Evolutionary conservation across 2,888 invertebrate genomes (phyloP).

Genomic region (Cataglyphis cursor): DNA sequence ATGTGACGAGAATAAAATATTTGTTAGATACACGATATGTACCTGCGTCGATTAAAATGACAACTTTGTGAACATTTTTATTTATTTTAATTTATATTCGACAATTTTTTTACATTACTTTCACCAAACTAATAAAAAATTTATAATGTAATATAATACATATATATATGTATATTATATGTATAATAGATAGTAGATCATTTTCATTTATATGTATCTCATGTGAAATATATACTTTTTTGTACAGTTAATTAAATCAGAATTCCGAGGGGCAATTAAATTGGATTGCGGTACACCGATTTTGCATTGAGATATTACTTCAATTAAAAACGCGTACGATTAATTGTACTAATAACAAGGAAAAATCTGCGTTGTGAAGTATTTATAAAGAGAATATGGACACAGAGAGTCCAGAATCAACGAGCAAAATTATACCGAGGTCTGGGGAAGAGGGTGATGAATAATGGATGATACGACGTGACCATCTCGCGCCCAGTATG

Average conservation of each 20-base stretch:
- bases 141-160: neutral
- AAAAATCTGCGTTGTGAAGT: slow-evolving; percentile 68
- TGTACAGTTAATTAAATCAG: slow-evolving; percentile 4
- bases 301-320: slow-evolving; percentile 3
- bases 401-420: slow-evolving; percentile 55
- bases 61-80: slow-evolving; percentile 13
- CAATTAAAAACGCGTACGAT: neutral
- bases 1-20: slow-evolving; percentile 56
- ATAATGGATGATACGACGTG: slow-evolving; percentile 85
- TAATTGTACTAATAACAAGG: slow-evolving; percentile 67
- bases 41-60: slow-evolving; percentile 19
- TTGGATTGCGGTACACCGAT: neutral
- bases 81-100: neutral
- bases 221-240: neutral
- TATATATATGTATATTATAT: neutral
- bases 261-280: neutral
- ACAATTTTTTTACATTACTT: slow-evolving; percentile 7
- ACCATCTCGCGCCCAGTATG: slow-evolving; percentile 78
- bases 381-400: slow-evolving; percentile 65
- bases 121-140: slow-evolving; percentile 5
- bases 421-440: slow-evolving; percentile 70
- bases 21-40: slow-evolving; percentile 5
- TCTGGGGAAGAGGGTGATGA: slow-evolving; percentile 82
- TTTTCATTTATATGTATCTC: neutral
- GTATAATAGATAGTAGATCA: neutral